Evolutionary conservation across 2,113 vertebrate genomes (phyloP), one percentile per base, ranked within the genome.

Genomic region (Uropsilus gracilis): DNA sequence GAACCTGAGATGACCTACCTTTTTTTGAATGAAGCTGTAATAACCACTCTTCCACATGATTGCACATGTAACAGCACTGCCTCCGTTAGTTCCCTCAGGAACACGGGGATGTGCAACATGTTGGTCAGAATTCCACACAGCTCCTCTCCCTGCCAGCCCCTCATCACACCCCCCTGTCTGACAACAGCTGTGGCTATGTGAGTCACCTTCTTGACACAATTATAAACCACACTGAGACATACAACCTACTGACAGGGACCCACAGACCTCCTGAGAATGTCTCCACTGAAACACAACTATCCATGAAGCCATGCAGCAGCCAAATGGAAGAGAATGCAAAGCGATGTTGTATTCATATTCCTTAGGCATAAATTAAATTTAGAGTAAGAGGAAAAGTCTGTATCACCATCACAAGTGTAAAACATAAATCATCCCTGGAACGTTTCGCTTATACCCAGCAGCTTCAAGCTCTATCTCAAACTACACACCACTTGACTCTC

Each of bases 11-110:
- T 6, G 5, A 30, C 24, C 80, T 37, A 28, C 8, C 37, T 42
- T 84, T 44, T 42, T 84, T 66, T 46, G 14, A n/a, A 30, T n/a
- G n/a, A n/a, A n/a, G n/a, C n/a, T n/a, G n/a, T n/a, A n/a, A n/a
- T 16, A 9, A 30, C 26, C 42, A n/a, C 26, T 13, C 39, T 61
- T 18, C 12, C 1, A 37, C n/a, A 26, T 0, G 0, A 24, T n/a
- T 73, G 30, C 18, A 4, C 12, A 2, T 6, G 18, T 16, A 28
- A 86, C 3, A 7, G 16, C 20, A 76, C 34, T 34, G 24, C 24
- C n/a, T 24, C 32, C 2, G 0, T 44, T 6, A 37, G 77, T 34
- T 14, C 71, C 44, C 34, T 26, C 26, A 57, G 24, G 68, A 14
- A 53, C 18, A 1, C 63, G 44, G 7, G 17, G 10, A 57, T 13